Evolutionary conservation across 2,888 invertebrate genomes (phyloP).

Genomic region (Phaedon cochleariae): DNA sequence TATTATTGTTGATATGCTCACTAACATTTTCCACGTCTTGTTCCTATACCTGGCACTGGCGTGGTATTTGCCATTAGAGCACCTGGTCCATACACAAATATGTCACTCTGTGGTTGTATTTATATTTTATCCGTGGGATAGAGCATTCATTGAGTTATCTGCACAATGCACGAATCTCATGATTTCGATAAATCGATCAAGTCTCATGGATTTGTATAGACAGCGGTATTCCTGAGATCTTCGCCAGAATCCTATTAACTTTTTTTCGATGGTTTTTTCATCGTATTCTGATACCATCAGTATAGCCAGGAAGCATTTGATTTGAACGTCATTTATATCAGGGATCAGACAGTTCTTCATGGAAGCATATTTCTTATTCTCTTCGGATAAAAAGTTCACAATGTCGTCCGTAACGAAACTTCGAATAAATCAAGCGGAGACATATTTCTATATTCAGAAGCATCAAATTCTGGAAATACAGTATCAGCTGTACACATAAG

Average conservation of each 20-base stretch:
- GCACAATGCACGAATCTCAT: conserved; percentile 18
- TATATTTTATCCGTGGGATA: conserved; percentile 15
- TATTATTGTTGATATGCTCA: no score
- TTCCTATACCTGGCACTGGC: no score
- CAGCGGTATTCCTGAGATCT: conserved; percentile 23
- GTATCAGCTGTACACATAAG: no score
- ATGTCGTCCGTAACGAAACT: background rate
- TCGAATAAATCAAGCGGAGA: background rate
- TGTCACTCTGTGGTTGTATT: no score
- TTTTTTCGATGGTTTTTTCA: conserved; percentile 28
- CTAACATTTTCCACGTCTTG: no score
- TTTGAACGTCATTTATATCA: conserved; percentile 27
- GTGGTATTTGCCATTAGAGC: no score
- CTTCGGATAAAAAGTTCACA: background rate
- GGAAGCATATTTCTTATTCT: conserved; percentile 1
- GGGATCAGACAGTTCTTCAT: no score
- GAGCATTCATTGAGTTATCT: conserved; percentile 21
- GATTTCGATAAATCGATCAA: conserved; percentile 11
- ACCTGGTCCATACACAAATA: no score
- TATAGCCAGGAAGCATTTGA: conserved; percentile 35
- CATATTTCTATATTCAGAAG: background rate
- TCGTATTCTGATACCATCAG: conserved; percentile 33
- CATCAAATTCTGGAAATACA: background rate
- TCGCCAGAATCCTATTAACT: conserved; percentile 29
- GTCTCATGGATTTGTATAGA: conserved; percentile 23